Percentiles rank a stretch among this genome's conserved stretches.
These are phyloP conservation scores for Daubentonia madagascariensis DNA, from an alignment of 2,113 vertebrate genomes.

Conservation along the genomic window DNA sequence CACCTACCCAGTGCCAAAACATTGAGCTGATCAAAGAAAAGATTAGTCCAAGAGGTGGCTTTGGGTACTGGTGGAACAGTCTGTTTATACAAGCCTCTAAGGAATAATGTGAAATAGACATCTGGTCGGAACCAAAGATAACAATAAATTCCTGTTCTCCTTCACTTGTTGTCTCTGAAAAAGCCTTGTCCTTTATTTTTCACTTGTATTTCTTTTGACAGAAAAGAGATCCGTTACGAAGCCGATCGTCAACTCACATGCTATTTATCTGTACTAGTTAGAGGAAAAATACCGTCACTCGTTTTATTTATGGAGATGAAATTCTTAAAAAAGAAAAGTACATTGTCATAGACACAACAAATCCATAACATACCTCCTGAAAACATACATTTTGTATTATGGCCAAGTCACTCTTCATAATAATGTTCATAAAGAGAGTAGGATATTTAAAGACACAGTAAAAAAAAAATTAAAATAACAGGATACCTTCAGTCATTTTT, in stretches of 20 bases:
- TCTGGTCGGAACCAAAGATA: neutral
- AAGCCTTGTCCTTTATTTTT: neutral
- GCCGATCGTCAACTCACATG: neutral
- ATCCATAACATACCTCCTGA: neutral
- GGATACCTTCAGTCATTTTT: neutral
- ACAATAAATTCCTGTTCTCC: neutral
- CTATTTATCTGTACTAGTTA: neutral
- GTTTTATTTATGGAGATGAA: neutral
- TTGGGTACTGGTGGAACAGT: neutral
- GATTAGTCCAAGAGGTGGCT: neutral
- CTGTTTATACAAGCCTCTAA: neutral
- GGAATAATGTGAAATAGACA: neutral
- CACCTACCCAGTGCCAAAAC: neutral
- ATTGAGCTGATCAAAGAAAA: neutral
- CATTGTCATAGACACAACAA: neutral
- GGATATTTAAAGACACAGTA: neutral
- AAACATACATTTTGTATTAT: neutral
- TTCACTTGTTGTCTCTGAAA: neutral
- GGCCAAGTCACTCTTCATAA: neutral
- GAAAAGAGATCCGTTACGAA: neutral
- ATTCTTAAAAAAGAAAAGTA: neutral
- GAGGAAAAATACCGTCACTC: neutral
- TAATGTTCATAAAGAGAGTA: conserved; percentile 4
- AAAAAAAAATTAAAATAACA: neutral
- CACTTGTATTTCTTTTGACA: neutral